Conservation (phyloP, 2,797 vertebrate species). For the Apogon talboti region DNA sequence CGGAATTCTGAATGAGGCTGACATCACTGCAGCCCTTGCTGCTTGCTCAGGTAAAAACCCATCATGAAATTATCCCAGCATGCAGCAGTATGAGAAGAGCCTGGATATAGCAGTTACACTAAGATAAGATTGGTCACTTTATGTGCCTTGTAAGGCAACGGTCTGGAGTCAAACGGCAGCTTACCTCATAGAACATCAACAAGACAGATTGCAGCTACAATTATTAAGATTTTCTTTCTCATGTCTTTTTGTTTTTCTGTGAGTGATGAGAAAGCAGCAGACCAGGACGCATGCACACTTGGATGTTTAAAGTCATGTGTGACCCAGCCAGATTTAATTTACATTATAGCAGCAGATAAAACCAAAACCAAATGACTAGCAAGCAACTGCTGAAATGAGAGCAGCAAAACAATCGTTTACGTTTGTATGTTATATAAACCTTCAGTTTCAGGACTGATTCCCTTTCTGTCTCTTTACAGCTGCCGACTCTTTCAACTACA, state of each 20-base stretch:
- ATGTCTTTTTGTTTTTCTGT: too few relatives aligned
- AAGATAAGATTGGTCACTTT: background rate
- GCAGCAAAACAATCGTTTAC: background rate
- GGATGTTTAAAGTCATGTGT: too few relatives aligned
- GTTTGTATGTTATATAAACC: background rate
- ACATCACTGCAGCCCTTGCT: constrained; percentile 88
- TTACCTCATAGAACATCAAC: too few relatives aligned
- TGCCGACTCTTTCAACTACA: constrained; percentile 87
- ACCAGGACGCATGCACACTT: too few relatives aligned
- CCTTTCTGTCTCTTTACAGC: constrained; percentile 71
- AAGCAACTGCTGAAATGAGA: background rate
- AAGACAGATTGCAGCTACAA: background rate
- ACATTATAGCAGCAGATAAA: too few relatives aligned
- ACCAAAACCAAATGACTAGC: too few relatives aligned
- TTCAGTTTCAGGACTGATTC: background rate
- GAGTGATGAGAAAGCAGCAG: too few relatives aligned
- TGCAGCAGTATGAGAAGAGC: background rate
- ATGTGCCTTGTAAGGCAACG: background rate
- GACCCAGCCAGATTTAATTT: too few relatives aligned
- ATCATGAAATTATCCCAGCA: background rate
- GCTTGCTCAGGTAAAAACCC: constrained; percentile 85
- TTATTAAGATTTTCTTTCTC: too few relatives aligned
- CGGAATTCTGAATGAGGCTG: constrained; percentile 82
- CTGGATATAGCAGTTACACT: background rate
- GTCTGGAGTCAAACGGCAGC: background rate